Percentiles rank a stretch among this genome's conserved stretches.
These are phyloP conservation scores for Palaemon carinicauda DNA, from an alignment of 1,140 invertebrate genomes.

Conservation along the genomic window DNA sequence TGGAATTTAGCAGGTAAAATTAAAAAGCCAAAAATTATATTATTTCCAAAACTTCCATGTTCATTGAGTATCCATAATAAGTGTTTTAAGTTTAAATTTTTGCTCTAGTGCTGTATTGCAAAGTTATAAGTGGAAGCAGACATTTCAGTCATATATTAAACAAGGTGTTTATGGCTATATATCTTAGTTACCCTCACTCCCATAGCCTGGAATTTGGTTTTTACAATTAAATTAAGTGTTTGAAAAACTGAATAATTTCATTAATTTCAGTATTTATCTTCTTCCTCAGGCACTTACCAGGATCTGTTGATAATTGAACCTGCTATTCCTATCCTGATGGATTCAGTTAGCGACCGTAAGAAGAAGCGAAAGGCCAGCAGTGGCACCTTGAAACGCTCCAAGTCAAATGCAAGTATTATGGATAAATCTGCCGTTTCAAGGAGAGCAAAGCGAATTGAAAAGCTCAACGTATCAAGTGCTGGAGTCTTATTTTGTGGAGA, in stretches of 20 bases:
- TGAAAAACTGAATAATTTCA: not conserved
- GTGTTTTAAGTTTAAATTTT: too few species aligned
- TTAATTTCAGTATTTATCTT: not conserved
- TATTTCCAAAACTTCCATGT: too few species aligned
- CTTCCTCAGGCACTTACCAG: slow-evolving; percentile 57
- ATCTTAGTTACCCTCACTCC: too few species aligned
- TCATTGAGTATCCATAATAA: too few species aligned
- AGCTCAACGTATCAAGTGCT: slow-evolving; percentile 42
- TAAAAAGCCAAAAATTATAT: too few species aligned
- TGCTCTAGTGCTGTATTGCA: too few species aligned
- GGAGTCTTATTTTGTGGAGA: slow-evolving; percentile 40
- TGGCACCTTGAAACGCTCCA: slow-evolving; percentile 36
- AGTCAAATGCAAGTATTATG: slow-evolving; percentile 42
- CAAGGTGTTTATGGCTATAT: too few species aligned
- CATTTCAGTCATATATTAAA: too few species aligned
- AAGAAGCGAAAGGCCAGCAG: slow-evolving; percentile 42
- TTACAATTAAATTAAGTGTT: too few species aligned
- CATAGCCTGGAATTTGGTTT: too few species aligned
- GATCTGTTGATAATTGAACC: slow-evolving; percentile 61
- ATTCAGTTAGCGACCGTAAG: slow-evolving; percentile 34
- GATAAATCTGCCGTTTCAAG: slow-evolving; percentile 34
- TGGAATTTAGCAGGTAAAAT: too few species aligned
- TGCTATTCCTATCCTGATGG: slow-evolving; percentile 48
- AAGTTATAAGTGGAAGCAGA: too few species aligned
- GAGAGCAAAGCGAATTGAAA: slow-evolving; percentile 35